Evolutionary conservation across 2,113 vertebrate genomes (phyloP).

Genomic region (Pachyramphus minor): DNA sequence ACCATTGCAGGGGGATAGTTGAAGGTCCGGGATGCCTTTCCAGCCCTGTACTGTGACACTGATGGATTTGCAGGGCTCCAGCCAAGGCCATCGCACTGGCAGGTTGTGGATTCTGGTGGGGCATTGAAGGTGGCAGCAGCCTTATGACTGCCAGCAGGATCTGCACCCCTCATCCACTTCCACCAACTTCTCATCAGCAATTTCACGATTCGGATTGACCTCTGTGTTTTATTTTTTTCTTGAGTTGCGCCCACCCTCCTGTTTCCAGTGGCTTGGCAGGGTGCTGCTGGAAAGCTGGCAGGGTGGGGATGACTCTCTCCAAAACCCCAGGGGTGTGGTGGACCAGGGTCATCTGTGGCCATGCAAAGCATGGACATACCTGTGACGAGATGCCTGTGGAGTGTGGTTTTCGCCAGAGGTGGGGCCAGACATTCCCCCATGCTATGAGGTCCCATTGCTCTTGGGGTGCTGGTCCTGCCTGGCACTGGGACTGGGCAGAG

Average conservation of each 20-base stretch:
- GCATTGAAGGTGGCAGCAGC: accelerated
- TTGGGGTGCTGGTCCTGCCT: neutral
- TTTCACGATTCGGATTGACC: neutral
- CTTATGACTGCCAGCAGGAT: neutral
- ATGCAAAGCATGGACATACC: neutral
- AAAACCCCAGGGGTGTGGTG: neutral
- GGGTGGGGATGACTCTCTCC: neutral
- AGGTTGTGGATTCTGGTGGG: neutral
- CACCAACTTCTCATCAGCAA: neutral
- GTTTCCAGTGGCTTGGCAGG: accelerated
- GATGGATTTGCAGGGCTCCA: neutral
- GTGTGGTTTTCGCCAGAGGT: neutral
- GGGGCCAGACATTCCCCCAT: accelerated
- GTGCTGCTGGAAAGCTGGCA: accelerated
- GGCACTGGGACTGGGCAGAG: neutral
- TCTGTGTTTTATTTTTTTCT: neutral
- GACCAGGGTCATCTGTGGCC: neutral
- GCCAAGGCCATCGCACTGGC: accelerated
- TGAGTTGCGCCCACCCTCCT: accelerated
- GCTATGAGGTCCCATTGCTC: accelerated
- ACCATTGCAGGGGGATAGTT: neutral
- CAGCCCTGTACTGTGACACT: accelerated
- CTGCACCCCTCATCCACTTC: neutral
- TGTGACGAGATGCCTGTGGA: neutral
- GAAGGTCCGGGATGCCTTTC: neutral